phyloP scores from a whole-genome alignment of 2,888 invertebrate genomes.

The Muschampia plurimacula region DNA sequence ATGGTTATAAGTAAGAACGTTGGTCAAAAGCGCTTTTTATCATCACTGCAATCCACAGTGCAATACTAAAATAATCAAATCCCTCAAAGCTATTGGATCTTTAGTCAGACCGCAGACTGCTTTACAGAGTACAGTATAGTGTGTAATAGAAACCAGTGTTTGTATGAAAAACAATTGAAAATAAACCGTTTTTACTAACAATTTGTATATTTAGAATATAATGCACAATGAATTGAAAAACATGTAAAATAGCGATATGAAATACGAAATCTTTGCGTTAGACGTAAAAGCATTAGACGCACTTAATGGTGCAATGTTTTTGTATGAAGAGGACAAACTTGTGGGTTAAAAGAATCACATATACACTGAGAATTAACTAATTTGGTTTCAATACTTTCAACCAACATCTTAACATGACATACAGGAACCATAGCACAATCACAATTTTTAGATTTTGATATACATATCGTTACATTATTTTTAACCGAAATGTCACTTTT shows the following conservation, averaged over 20 bases:
- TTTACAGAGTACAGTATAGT: too few species aligned
- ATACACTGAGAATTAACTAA: constrained; percentile 61
- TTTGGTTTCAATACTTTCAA: constrained; percentile 72
- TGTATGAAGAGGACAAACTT: constrained; percentile 73
- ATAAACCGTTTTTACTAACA: neutral
- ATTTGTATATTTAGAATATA: neutral
- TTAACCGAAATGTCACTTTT: constrained; percentile 41
- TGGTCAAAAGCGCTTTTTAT: too few species aligned
- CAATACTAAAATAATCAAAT: too few species aligned
- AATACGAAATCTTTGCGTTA: neutral
- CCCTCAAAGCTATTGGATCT: too few species aligned
- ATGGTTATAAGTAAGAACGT: too few species aligned
- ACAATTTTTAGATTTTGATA: constrained; percentile 53
- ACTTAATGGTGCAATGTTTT: constrained; percentile 35
- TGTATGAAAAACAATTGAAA: neutral
- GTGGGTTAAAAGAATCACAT: constrained; percentile 54
- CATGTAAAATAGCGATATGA: neutral
- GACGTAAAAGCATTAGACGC: neutral
- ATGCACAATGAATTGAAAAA: neutral
- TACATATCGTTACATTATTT: constrained; percentile 39
- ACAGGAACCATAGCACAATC: constrained; percentile 72
- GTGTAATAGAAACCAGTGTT: too few species aligned
- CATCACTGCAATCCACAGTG: too few species aligned
- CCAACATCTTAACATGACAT: constrained; percentile 78
- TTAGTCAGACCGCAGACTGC: too few species aligned